Evolutionary conservation across 2,888 invertebrate species (phyloP).

Genomic region (Ditylenchus weischeri): DNA sequence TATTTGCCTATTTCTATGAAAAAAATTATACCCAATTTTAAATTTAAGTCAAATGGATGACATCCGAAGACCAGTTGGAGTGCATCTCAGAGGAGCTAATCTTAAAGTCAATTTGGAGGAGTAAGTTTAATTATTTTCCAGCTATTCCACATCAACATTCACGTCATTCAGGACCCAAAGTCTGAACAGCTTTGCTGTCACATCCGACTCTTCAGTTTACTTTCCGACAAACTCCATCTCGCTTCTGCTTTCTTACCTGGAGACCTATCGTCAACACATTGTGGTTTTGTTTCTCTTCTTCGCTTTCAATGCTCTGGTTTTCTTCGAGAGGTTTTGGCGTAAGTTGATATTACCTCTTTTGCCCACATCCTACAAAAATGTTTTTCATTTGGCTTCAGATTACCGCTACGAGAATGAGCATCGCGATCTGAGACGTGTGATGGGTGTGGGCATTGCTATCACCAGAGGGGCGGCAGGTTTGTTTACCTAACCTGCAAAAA

Average conservation of each 20-base stretch:
- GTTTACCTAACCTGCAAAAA: too few relatives aligned
- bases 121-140: conserved; percentile 29
- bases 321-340: conserved; percentile 89
- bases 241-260: conserved; percentile 72
- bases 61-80: conserved; percentile 49
- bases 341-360: conserved; percentile 60
- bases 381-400: conserved; percentile 64
- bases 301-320: conserved; percentile 86
- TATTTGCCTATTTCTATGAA: background rate
- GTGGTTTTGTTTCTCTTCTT: conserved; percentile 91
- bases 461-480: conserved; percentile 21
- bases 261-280: conserved; percentile 91
- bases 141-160: conserved; percentile 5
- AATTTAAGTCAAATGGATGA: conserved; percentile 38
- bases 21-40: background rate
- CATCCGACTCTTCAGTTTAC: conserved; percentile 22
- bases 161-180: conserved; percentile 49
- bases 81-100: conserved; percentile 52
- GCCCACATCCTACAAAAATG: conserved; percentile 11
- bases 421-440: conserved; percentile 86
- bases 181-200: conserved; percentile 55
- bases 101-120: conserved; percentile 49
- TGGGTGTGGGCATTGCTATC: conserved; percentile 78
- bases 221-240: conserved; percentile 32
- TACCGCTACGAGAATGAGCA: conserved; percentile 95